Evolutionary conservation across 2,888 invertebrate genomes (phyloP).

Genomic region (Dorcus hopei): DNA sequence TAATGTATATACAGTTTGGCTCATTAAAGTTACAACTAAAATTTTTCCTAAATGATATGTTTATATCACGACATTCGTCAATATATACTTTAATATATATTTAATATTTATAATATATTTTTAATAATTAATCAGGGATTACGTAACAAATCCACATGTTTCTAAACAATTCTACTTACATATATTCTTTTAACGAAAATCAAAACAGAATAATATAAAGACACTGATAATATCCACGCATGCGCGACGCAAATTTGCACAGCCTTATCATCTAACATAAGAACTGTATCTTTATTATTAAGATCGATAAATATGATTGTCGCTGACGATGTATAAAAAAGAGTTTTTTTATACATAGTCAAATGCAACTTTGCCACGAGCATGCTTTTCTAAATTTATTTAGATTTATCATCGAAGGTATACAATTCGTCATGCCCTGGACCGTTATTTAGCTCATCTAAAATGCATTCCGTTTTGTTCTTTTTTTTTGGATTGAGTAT

Average conservation of each 20-base stretch:
- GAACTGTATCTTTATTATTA: slow-evolving; percentile 34
- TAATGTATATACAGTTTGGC: slow-evolving; percentile 38
- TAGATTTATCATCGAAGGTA: neutral
- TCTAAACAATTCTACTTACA: slow-evolving; percentile 17
- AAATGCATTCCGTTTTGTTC: neutral
- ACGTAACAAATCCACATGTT: neutral
- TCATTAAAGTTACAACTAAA: slow-evolving; percentile 25
- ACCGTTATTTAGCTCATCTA: neutral
- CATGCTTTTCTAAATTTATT: slow-evolving; percentile 29
- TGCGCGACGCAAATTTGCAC: slow-evolving; percentile 34
- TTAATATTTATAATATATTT: too few relatives aligned
- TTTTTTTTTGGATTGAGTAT: neutral
- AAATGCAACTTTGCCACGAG: slow-evolving; percentile 39
- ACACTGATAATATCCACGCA: slow-evolving; percentile 20
- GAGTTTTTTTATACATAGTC: slow-evolving; percentile 42
- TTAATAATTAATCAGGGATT: neutral
- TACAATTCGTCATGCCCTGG: too few relatives aligned
- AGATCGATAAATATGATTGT: slow-evolving; percentile 44
- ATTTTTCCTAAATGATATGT: slow-evolving; percentile 30
- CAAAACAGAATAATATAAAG: too few relatives aligned
- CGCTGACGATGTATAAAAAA: slow-evolving; percentile 45
- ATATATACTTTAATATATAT: neutral
- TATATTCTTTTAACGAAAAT: slow-evolving; percentile 7
- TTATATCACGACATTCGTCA: slow-evolving; percentile 29
- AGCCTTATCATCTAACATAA: slow-evolving; percentile 45